Evolutionary conservation across 1,140 invertebrate genomes (phyloP).

Genomic region (Cyclargus thomasi): DNA sequence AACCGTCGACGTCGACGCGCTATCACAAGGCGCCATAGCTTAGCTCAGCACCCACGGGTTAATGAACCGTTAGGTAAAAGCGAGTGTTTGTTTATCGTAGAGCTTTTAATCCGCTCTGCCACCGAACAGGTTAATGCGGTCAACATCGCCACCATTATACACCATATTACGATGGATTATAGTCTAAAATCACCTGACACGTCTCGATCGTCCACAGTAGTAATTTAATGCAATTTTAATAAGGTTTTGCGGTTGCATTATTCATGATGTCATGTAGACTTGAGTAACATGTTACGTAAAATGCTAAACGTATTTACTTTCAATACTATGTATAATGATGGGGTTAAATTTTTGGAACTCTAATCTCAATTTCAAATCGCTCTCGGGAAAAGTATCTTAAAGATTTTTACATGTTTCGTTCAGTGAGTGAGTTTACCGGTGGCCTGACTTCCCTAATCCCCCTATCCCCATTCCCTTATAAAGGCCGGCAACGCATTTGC

Average conservation of each 20-base stretch:
- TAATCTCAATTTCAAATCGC: too few species aligned
- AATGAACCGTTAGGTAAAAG: conserved; percentile 22
- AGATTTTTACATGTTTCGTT: too few species aligned
- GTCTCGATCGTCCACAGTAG: background rate
- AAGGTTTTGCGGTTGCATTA: conserved; percentile 18
- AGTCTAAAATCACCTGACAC: background rate
- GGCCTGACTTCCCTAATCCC: too few species aligned
- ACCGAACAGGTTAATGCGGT: conserved; percentile 6
- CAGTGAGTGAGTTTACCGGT: too few species aligned
- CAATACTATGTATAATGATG: too few species aligned
- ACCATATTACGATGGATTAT: background rate
- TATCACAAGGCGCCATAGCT: too few species aligned
- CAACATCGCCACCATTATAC: background rate
- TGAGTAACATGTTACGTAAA: conserved; percentile 3
- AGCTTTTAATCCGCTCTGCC: background rate
- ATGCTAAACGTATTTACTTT: background rate
- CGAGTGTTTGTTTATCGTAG: conserved; percentile 9
- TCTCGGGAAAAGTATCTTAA: too few species aligned
- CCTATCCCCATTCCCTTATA: too few species aligned
- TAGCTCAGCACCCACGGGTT: conserved; percentile 16
- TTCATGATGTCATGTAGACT: conserved; percentile 14
- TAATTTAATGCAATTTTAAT: conserved; percentile 8
- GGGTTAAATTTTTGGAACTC: too few species aligned
- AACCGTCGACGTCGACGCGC: too few species aligned
- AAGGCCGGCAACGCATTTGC: too few species aligned